Conservation (phyloP, 2,888 invertebrate genomes). For the Morpho helenor region DNA sequence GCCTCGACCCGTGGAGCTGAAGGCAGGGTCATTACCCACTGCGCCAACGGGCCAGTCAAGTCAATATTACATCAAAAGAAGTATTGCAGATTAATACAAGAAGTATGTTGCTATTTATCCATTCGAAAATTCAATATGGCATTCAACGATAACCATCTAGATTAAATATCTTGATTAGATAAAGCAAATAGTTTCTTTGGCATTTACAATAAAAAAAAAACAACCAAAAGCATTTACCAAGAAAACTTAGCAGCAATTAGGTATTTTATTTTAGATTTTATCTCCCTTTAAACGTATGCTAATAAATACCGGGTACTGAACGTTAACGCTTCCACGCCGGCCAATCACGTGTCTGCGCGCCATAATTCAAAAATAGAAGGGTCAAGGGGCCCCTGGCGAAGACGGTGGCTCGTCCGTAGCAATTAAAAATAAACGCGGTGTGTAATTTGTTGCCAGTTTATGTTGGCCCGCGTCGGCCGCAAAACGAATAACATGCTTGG, state of each 20-base stretch:
- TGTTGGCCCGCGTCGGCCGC: slow-evolving; percentile 51
- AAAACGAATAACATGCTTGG: slow-evolving; percentile 52
- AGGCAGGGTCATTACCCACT: too few species aligned
- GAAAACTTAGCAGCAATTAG: slow-evolving; percentile 28
- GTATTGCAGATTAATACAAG: too few species aligned
- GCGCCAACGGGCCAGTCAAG: too few species aligned
- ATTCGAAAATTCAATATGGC: too few species aligned
- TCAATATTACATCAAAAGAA: too few species aligned
- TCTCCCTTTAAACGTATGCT: slow-evolving; percentile 45
- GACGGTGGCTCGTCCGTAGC: slow-evolving; percentile 69
- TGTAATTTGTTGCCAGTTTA: slow-evolving; percentile 74
- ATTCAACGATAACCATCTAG: too few species aligned
- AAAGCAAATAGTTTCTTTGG: background rate
- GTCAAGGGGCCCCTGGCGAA: slow-evolving; percentile 57
- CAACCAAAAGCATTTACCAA: slow-evolving; percentile 22
- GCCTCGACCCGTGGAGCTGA: too few species aligned
- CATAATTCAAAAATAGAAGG: slow-evolving; percentile 73
- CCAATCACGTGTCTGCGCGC: slow-evolving; percentile 71
- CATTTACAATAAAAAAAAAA: slow-evolving; percentile 8
- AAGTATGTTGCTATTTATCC: too few species aligned
- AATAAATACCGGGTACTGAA: slow-evolving; percentile 40
- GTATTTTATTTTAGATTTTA: slow-evolving; percentile 45
- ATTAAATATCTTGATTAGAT: too few species aligned
- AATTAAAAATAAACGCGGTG: slow-evolving; percentile 75
- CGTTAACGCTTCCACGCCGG: slow-evolving; percentile 42